Evolutionary conservation across 64 coral and sea anemone genomes (phyloP), one percentile per base, ranked within the genome.

Genomic region (Montipora efflorescens): DNA sequence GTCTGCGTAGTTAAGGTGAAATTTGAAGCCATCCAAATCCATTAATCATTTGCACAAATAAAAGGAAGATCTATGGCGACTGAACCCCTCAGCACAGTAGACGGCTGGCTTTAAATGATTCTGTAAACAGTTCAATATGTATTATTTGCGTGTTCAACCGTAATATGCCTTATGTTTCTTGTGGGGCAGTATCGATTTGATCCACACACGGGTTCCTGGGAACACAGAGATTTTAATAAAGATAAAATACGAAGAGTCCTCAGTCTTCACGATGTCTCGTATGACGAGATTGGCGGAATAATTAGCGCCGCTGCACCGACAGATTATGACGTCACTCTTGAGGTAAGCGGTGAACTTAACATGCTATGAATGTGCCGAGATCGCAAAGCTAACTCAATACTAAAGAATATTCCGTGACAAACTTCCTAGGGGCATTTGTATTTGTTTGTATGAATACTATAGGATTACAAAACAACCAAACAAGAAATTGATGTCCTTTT

Each of bases 241-340:
- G 10, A 57, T 23, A 43, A 62, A 49, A 4, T 73, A 5, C 20
- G 21, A 18, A 47, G 16, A 48, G 23, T 25, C 25, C 80, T 61
- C 78, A 95, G 94, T 75, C 83, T 95, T 36, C 59, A 95, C 52
- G 89, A 95, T 74, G 71, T 95, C 74, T 80, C 71, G 2, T 95
- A 95, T 87, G 94, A 95, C 48, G 76, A 91, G 14, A 58, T 82
- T 84, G 81, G 89, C 7, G 84, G 90, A 1, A 59, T 79, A 47
- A 58, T 91, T 5, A 87, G 43, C n/a, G 87, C n/a, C 12, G 22
- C 48, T 8, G 36, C 5, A 67, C 72, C 72, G 4, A 21, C 5
- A 4, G 59, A 79, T 36, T 59, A 45, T 59, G 11, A 76, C 87
- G 22, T 47, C 72, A 77, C 23, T 44, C 87, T 89, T 77, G 87